Evolutionary conservation across 2,888 invertebrate species (phyloP), one percentile per base, ranked within the genome.

Genomic region (Psococerastis gibbosa): DNA sequence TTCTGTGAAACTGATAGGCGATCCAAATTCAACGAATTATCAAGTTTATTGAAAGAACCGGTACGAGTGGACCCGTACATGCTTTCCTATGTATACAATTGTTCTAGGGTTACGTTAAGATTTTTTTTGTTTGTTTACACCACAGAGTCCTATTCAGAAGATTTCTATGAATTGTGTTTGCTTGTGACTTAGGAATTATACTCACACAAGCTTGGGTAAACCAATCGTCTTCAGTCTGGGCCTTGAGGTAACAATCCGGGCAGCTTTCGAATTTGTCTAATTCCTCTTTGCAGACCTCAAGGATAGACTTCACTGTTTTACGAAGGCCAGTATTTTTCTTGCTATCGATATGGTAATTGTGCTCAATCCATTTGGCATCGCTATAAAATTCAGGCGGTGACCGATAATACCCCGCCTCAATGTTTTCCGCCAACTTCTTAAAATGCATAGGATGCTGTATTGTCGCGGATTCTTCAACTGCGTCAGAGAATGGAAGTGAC

Each of bases 201-300:
- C 68, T 63, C 57, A 69, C 77, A 63, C 94, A 94, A 2, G 88
- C 85, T 56, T 89, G 84, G 0, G 84, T 77, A 62, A 94, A 94
- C 91, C 92, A 94, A 1, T 77, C 73, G 46, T 78, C 75, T 43
- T 73, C 68, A 41, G 79, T 77, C 56, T 87, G 84, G 3, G 88
- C 88, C 54, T 80, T 83, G 38, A 73, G 66, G 62, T 92, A 94
- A 60, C 94, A 95, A 56, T 88, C 85, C 0, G 89, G 78, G 54
- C 94, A 95, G 15, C 87, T 82, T 58, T 94, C 89, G 46, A 94
- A 85, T 65, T 94, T 92, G 34, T 74, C 73, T 67, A 87, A 79
- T 66, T 94, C 91, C 52, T 84, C 79, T 49, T 81, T 79, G 50
- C 87, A 85, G 3, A 83, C 73, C 57, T 88, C 85, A 9, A 89